Evolutionary conservation across 2,797 vertebrate genomes (phyloP), one percentile per base, ranked within the genome.

Genomic region (Ctenopoma kingsleyae): DNA sequence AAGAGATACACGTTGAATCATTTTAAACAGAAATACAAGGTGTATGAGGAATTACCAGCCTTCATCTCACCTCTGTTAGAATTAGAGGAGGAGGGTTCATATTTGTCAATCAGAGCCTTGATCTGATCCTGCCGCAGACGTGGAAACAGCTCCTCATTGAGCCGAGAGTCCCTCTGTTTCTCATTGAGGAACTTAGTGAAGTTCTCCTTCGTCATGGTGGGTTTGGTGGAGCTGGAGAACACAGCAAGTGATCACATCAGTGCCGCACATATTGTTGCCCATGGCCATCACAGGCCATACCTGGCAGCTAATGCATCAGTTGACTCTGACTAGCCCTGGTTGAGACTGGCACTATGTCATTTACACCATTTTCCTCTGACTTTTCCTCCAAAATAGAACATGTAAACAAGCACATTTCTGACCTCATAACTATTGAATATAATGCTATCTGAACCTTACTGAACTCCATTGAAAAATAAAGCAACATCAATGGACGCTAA

Each of bases 151-250:
- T 96, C 91, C 74, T 98, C 96, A 3, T 98, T 99, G 58, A 98
- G 96, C 40, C 97, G 94, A 0, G 96, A 93, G 87, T 99, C 97
- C 0, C 97, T 93, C 87, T 99, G 98, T 55, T 97, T 99, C 91
- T 98, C 96, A 58, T 98, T 98, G 83, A 99, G 96, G 72, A 99
- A 99, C 85, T 97, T 97, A 38, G 96, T 93, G 90, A 99, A 90
- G 76, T 97, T 96, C 12, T 98, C 97, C 81, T 97, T 98, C 0
- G 97, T 98, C 97, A 99, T 99, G 90, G 96, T 99, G 30, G 98
- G 98, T 86, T 99, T 99, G 67, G 92, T 93, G 53, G 97, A 97
- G 88, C 98, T 99, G 60, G 8, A 59, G 62, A 35, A 22, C 41
- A 80, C 17, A 64, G 30, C 12, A 48, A 78, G 30, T 23, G 68